A percentile compares a stretch with the other conserved stretches of the same genome.
Conservation (phyloP, 2,113 vertebrate species). For the Octodon degus region DNA sequence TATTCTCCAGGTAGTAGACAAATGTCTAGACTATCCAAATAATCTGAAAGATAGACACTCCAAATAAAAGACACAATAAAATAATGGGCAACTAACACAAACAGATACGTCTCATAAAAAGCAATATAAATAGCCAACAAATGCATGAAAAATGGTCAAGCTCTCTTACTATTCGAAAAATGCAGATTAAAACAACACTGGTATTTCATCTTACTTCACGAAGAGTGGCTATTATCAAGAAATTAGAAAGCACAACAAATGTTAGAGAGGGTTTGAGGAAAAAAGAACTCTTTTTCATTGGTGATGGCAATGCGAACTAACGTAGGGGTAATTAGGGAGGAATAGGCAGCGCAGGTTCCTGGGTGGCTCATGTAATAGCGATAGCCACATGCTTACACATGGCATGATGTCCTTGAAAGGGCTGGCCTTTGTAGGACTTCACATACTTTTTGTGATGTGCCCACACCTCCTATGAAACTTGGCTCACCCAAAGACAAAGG, state of each 20-base stretch:
- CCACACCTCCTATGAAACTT: too few species aligned
- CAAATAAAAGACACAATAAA: background rate
- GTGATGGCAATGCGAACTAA: background rate
- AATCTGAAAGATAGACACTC: background rate
- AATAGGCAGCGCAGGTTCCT: too few species aligned
- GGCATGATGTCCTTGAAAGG: too few species aligned
- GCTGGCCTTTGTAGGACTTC: too few species aligned
- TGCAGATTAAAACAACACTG: background rate
- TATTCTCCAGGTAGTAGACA: background rate
- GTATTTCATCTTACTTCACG: background rate
- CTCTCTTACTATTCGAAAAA: background rate
- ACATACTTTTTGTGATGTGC: too few species aligned
- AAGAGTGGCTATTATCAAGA: background rate
- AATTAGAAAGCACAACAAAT: background rate
- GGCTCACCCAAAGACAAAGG: too few species aligned
- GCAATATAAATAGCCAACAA: background rate
- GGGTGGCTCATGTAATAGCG: too few species aligned
- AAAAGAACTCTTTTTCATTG: background rate
- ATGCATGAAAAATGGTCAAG: background rate
- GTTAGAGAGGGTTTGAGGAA: background rate
- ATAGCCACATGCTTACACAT: too few species aligned
- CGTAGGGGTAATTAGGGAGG: too few species aligned
- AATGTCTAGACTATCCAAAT: background rate
- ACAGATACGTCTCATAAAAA: background rate
- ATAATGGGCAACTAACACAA: background rate